These are phyloP conservation scores for Dynastes grantii DNA, from an alignment of 2,888 invertebrate species.

Conservation along the genomic window DNA sequence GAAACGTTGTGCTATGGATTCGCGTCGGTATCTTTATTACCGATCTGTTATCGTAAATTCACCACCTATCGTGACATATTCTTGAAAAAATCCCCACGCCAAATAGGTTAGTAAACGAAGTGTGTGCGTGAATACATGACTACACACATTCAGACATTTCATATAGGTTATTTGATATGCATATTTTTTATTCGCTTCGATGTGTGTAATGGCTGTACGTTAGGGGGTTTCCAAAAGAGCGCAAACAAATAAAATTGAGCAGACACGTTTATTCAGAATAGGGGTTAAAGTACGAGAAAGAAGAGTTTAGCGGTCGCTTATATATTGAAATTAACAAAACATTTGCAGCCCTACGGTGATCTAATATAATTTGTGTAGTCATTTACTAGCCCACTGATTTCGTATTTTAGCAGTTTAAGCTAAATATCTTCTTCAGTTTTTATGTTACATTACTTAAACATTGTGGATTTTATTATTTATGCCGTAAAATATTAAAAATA, in stretches of 20 bases:
- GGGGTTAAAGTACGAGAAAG: too few relatives aligned
- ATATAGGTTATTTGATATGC: constrained; percentile 30
- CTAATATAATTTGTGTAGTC: too few relatives aligned
- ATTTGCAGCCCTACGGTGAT: too few relatives aligned
- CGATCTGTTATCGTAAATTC: constrained; percentile 60
- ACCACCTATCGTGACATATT: constrained; percentile 58
- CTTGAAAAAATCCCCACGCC: constrained; percentile 48
- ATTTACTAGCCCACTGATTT: too few relatives aligned
- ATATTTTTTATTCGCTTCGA: constrained; percentile 19
- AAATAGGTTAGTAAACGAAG: constrained; percentile 40
- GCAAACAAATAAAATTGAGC: constrained; percentile 8
- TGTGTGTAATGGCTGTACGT: background rate
- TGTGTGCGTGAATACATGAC: constrained; percentile 37
- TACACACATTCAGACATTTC: constrained; percentile 20
- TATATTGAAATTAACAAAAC: too few relatives aligned
- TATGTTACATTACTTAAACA: too few relatives aligned
- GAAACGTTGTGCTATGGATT: constrained; percentile 54
- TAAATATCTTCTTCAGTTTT: too few relatives aligned
- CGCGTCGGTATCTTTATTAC: constrained; percentile 59
- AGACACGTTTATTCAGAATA: constrained; percentile 3
- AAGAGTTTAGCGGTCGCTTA: too few relatives aligned
- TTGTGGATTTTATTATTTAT: too few relatives aligned
- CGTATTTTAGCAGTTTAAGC: too few relatives aligned
- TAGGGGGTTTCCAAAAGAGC: background rate
- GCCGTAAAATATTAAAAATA: too few relatives aligned